Percentiles rank a stretch among this genome's conserved stretches.
These are phyloP conservation scores for Hypomecis punctinalis DNA, from an alignment of 2,888 invertebrate species.

Conservation along the genomic window DNA sequence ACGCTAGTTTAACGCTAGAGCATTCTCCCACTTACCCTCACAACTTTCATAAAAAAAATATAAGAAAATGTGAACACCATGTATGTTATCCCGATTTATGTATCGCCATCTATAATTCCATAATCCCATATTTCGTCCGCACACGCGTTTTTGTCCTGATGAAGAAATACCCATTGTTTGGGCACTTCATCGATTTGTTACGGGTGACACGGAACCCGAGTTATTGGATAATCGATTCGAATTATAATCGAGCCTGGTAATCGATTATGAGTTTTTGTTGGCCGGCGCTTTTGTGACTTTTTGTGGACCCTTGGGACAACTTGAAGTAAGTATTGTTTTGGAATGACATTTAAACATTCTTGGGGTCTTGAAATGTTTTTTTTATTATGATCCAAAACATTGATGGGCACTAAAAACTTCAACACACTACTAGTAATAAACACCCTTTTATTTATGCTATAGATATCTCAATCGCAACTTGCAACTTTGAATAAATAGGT, in stretches of 20 bases:
- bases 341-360: conserved; percentile 23
- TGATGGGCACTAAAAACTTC: too few species aligned
- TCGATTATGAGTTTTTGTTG: conserved; percentile 78
- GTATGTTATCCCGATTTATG: conserved; percentile 51
- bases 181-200: conserved; percentile 69
- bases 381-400: too few species aligned
- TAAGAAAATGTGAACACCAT: conserved; percentile 53
- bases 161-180: conserved; percentile 80
- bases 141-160: conserved; percentile 78
- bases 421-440: too few species aligned
- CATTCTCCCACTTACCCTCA: too few species aligned
- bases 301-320: conserved; percentile 45
- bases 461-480: too few species aligned
- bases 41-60: background rate
- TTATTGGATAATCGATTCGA: conserved; percentile 76
- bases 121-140: conserved; percentile 74
- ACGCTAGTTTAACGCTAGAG: too few species aligned
- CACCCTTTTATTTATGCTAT: too few species aligned
- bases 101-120: conserved; percentile 57
- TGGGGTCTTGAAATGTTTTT: background rate
- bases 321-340: conserved; percentile 17
- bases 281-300: conserved; percentile 72
- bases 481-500: too few species aligned
- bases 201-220: conserved; percentile 73
- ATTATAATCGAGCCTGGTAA: conserved; percentile 75